Evolutionary conservation across 2,113 vertebrate species (phyloP).

Genomic region (Gymnogyps californianus): DNA sequence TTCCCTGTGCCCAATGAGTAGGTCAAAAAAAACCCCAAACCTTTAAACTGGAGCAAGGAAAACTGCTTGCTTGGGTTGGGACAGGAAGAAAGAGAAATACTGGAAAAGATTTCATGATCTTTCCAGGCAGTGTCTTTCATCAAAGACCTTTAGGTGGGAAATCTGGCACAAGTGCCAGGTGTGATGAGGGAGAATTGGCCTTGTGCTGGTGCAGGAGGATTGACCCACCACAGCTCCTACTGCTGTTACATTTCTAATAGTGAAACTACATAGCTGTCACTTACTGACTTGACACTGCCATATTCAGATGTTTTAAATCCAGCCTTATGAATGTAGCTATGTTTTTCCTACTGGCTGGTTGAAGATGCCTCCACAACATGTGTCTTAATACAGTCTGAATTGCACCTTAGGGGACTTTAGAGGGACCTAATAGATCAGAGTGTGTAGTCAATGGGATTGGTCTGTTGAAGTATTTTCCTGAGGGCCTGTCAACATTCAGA

Average conservation of each 20-base stretch:
- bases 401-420: background rate
- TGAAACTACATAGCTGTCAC: background rate
- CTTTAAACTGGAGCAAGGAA: background rate
- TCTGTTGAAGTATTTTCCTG: background rate
- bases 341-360: background rate
- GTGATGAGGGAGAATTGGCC: background rate
- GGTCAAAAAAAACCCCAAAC: background rate
- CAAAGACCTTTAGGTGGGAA: background rate
- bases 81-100: background rate
- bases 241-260: background rate
- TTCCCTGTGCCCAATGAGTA: background rate
- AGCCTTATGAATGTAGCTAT: accelerated
- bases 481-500: background rate
- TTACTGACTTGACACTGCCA: background rate
- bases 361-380: background rate
- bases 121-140: background rate
- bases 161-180: background rate
- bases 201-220: accelerated
- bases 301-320: background rate
- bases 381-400: background rate
- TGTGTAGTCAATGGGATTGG: accelerated
- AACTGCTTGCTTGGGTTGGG: background rate
- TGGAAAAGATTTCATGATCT: background rate
- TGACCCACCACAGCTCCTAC: background rate
- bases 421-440: background rate